Evolutionary conservation across 2,797 vertebrate genomes (phyloP), one percentile per base, ranked within the genome.

Genomic region (Phoebastria nigripes): DNA sequence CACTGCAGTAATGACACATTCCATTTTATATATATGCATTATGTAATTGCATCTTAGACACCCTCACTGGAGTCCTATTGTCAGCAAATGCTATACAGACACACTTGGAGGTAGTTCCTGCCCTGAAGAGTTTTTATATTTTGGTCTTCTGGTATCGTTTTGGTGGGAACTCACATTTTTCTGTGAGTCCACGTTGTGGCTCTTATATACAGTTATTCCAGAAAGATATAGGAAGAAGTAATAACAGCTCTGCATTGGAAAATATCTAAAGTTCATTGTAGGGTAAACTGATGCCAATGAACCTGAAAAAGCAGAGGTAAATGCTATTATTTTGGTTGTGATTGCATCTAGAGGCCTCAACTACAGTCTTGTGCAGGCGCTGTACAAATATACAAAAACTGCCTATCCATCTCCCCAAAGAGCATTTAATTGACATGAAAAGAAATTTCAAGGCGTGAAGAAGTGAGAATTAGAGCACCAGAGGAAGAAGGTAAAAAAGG

Each of bases 1-100:
- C 78, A 85, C 87, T 85, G 95, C 95, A 96, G 90, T 84, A 95
- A 95, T 93, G 93, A 92, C 92, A 96, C 93, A 94, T 95, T 67
- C 69, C 26, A 37, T 94, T 94, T 44, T 90, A 54, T 78, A 74
- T 89, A 52, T 58, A 35, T 25, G 49, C 67, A 74, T 96, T 94
- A 96, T 89, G 91, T 91, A 96, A 95, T 92, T 82, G 74, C 26
- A 78, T 52, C 65, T 85, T 55, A 92, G 87, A 82, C 81, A 74
- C 41, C 41, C 62, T 94, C 87, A 72, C 61, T 51, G 46, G 78
- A 77, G 37, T 61, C 61, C 88, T 82, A 62, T 67, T 89, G 71
- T 95, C 79, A 91, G 87, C 69, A 96, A 74, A 74, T 51, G 52
- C 31, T 59, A 56, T 39, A 39, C 10, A 84, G 91, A 54, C 69